Conservation (phyloP, 37 sponge, comb jelly and placozoan species). For the Corticium candelabrum region DNA sequence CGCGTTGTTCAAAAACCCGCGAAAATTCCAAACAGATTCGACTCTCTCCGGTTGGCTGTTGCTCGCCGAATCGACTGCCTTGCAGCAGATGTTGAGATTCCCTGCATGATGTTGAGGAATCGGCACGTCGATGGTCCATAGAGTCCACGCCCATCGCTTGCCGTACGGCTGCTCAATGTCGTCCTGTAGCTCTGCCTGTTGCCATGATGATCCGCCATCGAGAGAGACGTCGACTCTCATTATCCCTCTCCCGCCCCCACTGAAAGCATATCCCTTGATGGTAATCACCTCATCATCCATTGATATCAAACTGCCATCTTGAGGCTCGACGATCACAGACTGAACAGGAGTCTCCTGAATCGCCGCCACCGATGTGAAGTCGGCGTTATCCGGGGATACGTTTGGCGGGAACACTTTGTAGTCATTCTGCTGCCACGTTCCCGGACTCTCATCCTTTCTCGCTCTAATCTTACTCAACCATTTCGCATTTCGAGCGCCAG, state of each 20-base stretch:
- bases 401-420: constrained; percentile 70
- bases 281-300: constrained; percentile 21
- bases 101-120: constrained; percentile 8
- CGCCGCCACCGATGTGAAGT: constrained; percentile 35
- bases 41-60: constrained; percentile 71
- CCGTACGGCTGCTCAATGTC: constrained; percentile 3
- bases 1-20: constrained; percentile 72
- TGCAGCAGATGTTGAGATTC: constrained; percentile 42
- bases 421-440: constrained; percentile 81
- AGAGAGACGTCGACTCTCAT: constrained; percentile 74
- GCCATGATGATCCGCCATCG: constrained; percentile 79
- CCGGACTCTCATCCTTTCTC: constrained; percentile 55
- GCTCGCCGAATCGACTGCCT: constrained; percentile 65
- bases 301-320: constrained; percentile 23
- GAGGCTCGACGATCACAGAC: constrained; percentile 62
- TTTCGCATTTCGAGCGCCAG: constrained; percentile 92
- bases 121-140: constrained; percentile 53
- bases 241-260: constrained; percentile 77
- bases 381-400: constrained; percentile 44
- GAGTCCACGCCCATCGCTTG: constrained; percentile 65
- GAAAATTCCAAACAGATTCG: constrained; percentile 76
- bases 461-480: constrained; percentile 62
- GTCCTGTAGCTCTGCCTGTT: constrained; percentile 14
- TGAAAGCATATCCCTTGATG: constrained; percentile 73
- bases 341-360: constrained; percentile 74